phyloP scores from a whole-genome alignment of 1,140 invertebrate species.

The Papilio machaon region DNA sequence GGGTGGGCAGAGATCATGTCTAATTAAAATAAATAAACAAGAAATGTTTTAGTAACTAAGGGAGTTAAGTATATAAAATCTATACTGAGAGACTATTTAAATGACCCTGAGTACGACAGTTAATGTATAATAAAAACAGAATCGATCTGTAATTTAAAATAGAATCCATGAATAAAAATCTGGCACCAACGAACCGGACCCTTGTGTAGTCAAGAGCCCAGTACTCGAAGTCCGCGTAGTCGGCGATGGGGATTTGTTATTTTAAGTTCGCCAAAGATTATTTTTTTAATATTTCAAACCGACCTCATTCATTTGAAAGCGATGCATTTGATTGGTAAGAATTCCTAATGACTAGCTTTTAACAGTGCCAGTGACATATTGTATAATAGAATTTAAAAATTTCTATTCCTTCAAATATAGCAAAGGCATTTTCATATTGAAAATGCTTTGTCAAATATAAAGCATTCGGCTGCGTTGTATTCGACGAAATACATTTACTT shows the following conservation, averaged over 20 bases:
- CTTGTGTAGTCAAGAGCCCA: not conserved
- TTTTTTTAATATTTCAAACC: not conserved
- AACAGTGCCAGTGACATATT: not conserved
- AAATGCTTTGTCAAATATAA: no score
- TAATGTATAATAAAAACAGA: not conserved
- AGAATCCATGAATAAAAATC: constrained; percentile 5
- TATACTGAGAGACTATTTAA: not conserved
- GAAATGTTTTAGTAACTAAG: not conserved
- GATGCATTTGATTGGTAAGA: not conserved
- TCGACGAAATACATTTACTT: not conserved
- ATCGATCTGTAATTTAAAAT: not conserved
- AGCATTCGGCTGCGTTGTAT: not conserved
- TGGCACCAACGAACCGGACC: not conserved
- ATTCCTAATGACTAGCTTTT: not conserved
- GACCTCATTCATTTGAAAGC: not conserved
- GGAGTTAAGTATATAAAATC: not conserved
- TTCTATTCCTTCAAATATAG: not conserved
- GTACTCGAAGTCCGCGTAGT: not conserved
- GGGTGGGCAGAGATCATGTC: no score
- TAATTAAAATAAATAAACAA: no score
- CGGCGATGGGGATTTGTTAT: not conserved
- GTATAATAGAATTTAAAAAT: not conserved
- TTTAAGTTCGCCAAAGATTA: not conserved
- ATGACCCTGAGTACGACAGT: not conserved
- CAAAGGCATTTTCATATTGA: not conserved